These are phyloP conservation scores for Anthrax anthrax DNA, from an alignment of 2,888 invertebrate species.

Conservation along the genomic window DNA sequence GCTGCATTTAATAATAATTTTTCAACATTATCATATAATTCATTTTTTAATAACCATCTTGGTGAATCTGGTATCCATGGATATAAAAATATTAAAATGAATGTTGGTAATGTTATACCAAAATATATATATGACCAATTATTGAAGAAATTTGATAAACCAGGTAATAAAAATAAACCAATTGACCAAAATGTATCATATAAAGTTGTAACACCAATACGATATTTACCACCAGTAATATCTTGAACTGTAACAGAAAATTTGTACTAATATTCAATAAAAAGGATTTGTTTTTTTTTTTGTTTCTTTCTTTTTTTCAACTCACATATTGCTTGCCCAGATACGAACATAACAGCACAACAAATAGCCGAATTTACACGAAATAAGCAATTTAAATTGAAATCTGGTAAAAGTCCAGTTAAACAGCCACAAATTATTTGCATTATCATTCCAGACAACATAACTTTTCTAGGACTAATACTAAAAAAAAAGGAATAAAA, in stretches of 20 bases:
- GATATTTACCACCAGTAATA: conserved; percentile 31
- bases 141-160: conserved; percentile 27
- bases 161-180: conserved; percentile 33
- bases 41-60: conserved; percentile 32
- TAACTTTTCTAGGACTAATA: conserved; percentile 30
- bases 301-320: too few species aligned
- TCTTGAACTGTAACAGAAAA: conserved; percentile 26
- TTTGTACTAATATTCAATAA: background rate
- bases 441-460: conserved; percentile 30
- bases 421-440: conserved; percentile 32
- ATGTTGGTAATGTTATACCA: conserved; percentile 34
- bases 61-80: conserved; percentile 37
- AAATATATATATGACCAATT: conserved; percentile 35
- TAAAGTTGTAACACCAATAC: conserved; percentile 28
- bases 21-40: conserved; percentile 26
- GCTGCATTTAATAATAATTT: conserved; percentile 27
- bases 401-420: conserved; percentile 30
- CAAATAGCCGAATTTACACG: conserved; percentile 33
- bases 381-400: conserved; percentile 32
- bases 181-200: conserved; percentile 37
- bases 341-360: conserved; percentile 35
- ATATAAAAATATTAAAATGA: conserved; percentile 28
- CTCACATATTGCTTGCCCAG: conserved; percentile 35
- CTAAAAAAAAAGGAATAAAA: conserved; percentile 13
- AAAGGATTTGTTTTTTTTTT: too few species aligned